Evolutionary conservation across 30 jellyfish, hydroid and myxozoan genomes (phyloP).

Genomic region (Clytia hemisphaerica): DNA sequence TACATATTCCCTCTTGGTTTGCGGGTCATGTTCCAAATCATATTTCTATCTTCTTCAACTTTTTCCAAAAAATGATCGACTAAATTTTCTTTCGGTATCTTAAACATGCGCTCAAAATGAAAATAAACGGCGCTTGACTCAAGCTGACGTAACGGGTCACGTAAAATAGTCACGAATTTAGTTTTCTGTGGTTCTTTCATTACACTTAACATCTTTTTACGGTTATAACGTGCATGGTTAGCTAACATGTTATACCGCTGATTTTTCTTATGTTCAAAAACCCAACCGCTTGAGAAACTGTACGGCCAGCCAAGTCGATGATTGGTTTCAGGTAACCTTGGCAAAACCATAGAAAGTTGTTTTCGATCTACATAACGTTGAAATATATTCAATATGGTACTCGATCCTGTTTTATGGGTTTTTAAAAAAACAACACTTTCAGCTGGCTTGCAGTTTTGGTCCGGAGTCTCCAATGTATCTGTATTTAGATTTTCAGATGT

Average conservation of each 20-base stretch:
- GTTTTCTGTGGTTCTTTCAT: slow-evolving; percentile 7
- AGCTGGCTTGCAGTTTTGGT: no score
- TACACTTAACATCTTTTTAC: slow-evolving; percentile 1
- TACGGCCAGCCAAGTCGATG: slow-evolving; percentile 31
- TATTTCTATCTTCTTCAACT: slow-evolving; percentile 9
- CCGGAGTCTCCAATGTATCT: no score
- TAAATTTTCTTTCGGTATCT: not conserved
- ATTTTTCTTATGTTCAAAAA: slow-evolving; percentile 1
- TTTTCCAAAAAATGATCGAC: slow-evolving; percentile 16
- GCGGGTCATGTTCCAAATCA: slow-evolving; percentile 1
- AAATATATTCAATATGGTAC: slow-evolving; percentile 19
- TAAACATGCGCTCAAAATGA: not conserved
- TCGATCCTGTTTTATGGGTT: slow-evolving; percentile 40
- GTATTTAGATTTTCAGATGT: no score
- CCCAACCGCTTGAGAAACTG: not conserved
- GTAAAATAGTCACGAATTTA: slow-evolving; percentile 24
- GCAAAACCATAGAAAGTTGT: slow-evolving; percentile 2
- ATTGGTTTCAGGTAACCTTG: slow-evolving; percentile 2
- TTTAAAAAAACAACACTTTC: slow-evolving; percentile 16
- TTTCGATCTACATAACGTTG: slow-evolving; percentile 5
- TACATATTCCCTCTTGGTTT: not conserved
- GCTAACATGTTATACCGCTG: slow-evolving; percentile 11
- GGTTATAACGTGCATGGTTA: slow-evolving; percentile 28
- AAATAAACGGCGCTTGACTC: slow-evolving; percentile 31
- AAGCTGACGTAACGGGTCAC: slow-evolving; percentile 32